Evolutionary conservation across 92 coral and sea anemone genomes (phyloP).

Genomic region (Pocillopora grandis): DNA sequence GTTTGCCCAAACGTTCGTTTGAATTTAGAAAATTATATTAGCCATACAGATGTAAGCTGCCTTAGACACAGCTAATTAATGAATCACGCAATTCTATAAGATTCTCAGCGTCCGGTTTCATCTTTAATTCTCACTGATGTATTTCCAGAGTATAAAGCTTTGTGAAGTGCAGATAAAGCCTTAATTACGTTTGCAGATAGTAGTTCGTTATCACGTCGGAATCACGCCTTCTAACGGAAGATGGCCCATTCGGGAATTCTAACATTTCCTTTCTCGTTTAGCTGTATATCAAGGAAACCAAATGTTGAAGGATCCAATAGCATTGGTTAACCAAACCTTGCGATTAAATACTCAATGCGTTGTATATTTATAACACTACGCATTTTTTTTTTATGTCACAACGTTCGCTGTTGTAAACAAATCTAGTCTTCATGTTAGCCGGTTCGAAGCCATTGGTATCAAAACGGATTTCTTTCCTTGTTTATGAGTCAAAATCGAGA

Average conservation of each 20-base stretch:
- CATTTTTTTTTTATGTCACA: neutral
- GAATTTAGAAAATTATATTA: conserved; percentile 41
- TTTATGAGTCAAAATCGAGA: neutral
- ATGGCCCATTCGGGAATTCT: conserved; percentile 1
- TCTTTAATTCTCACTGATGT: neutral
- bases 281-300: neutral
- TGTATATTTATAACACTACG: neutral
- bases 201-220: neutral
- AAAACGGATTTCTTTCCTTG: neutral
- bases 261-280: neutral
- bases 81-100: conserved; percentile 5
- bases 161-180: conserved; percentile 5
- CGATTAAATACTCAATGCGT: neutral
- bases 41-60: conserved; percentile 3
- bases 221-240: conserved; percentile 34
- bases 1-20: conserved; percentile 26
- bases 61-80: neutral
- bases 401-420: neutral
- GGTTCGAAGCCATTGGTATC: neutral
- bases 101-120: conserved; percentile 1
- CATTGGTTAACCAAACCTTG: conserved; percentile 6
- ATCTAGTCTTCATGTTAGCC: conserved; percentile 1
- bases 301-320: conserved; percentile 3
- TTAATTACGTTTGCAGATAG: neutral
- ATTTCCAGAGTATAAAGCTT: neutral